Evolutionary conservation across 2,797 vertebrate genomes (phyloP), one percentile per base, ranked within the genome.

Genomic region (Galago senegalensis): DNA sequence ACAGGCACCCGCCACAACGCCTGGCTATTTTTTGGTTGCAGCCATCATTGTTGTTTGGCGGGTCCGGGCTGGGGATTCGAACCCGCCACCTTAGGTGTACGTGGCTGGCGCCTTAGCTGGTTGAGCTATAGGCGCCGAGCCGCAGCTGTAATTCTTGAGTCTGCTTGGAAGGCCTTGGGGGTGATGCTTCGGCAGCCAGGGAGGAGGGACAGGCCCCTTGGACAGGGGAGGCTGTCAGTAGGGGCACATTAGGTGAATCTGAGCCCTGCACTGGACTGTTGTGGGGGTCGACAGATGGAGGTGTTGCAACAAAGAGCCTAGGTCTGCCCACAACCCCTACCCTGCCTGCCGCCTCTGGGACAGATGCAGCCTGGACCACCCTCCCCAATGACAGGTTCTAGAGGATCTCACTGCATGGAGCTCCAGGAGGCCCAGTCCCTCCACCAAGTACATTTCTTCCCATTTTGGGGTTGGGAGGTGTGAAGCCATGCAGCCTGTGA

Each of bases 261-360:
- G n/a, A 34, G 56, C 56, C 43, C 27, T 49, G 17, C 14, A 34
- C 29, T 46, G 10, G 18, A 9, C 27, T 31, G 31, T 16, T 5
- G 0, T 43, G 29, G 65, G 23, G 8, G 31, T 75, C 21, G 31
- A 21, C 40, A 80, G 60, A 81, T 23, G 17, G 4, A 8, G 11
- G 14, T 23, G 0, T 37, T 69, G 23, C 46, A 31, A 83, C 25
- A 37, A 14, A 20, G 16, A 69, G 25, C 37, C 6, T 5, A n/a
- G 29, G 21, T 14, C 80, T 27, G 7, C 2, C 2, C 16, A 7
- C 2, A 29, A 29, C 65, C 65, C 65, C 31, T 16, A 67, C 65
- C 16, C 9, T 5, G 2, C 34, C 25, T 0, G 5, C 18, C 8
- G 17, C 1, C 53, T 25, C 72, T 61, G 23, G 9, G 18, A 27